Percentiles rank a stretch among this genome's conserved stretches.
Conservation (phyloP, 2,113 vertebrate genomes). For the Aldabrachelys gigantea region DNA sequence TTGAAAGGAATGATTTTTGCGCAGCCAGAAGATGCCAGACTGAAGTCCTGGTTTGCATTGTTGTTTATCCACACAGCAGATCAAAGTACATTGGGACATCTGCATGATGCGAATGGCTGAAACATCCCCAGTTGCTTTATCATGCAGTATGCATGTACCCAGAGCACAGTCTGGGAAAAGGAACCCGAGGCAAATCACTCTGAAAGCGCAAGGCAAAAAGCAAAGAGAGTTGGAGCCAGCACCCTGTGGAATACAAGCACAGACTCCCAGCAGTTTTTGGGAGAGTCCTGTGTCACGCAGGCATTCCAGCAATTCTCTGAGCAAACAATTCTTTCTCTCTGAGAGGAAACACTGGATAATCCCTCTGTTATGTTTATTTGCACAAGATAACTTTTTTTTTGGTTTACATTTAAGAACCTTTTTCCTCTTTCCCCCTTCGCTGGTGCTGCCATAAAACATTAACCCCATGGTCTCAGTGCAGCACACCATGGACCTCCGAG, state of each 20-base stretch:
- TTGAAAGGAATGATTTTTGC: not conserved
- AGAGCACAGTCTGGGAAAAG: not conserved
- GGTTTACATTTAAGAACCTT: constrained; percentile 48
- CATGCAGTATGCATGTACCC: fast-evolving
- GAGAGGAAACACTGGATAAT: not conserved
- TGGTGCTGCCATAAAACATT: not conserved
- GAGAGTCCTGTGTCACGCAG: fast-evolving
- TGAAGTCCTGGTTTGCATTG: not conserved
- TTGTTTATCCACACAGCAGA: not conserved
- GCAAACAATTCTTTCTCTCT: not conserved
- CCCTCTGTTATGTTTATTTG: constrained; percentile 56
- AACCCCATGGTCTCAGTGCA: not conserved
- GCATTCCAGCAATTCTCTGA: constrained; percentile 58
- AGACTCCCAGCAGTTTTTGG: fast-evolving
- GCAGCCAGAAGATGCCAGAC: not conserved
- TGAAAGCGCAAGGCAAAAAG: fast-evolving
- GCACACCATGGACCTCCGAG: not conserved
- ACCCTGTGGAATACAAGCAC: not conserved
- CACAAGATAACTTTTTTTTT: constrained; percentile 27
- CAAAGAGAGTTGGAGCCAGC: not conserved
- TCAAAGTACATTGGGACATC: fast-evolving
- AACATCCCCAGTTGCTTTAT: fast-evolving
- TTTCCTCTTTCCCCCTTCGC: not conserved
- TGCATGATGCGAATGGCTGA: not conserved
- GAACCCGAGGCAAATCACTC: not conserved